phyloP scores from a whole-genome alignment of 2,888 invertebrate species.

The Oligia latruncula region DNA sequence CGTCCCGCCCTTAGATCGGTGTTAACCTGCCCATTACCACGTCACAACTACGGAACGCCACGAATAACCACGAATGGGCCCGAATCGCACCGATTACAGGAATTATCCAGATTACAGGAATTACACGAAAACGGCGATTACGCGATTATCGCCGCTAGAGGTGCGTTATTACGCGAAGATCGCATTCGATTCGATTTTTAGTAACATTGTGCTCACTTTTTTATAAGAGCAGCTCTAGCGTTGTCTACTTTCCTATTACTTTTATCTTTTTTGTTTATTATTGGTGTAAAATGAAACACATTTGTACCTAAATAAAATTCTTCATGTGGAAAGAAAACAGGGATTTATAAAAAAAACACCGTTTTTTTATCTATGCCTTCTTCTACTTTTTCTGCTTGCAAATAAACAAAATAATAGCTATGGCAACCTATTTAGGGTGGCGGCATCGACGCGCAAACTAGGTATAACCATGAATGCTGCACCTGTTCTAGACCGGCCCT shows the following conservation, averaged over 20 bases:
- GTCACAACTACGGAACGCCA: conserved; percentile 66
- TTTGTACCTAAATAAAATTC: not conserved
- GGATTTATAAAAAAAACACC: not conserved
- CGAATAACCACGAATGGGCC: conserved; percentile 54
- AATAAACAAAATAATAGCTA: not conserved
- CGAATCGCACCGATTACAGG: conserved; percentile 65
- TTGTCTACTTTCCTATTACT: not conserved
- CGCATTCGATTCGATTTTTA: conserved; percentile 36
- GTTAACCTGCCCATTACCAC: conserved; percentile 69
- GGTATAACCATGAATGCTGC: too few relatives aligned
- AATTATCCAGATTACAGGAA: conserved; percentile 71
- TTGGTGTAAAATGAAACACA: not conserved
- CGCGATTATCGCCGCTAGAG: conserved; percentile 60
- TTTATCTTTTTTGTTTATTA: not conserved
- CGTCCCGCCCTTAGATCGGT: conserved; percentile 35
- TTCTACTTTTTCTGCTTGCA: not conserved
- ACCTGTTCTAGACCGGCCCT: too few relatives aligned
- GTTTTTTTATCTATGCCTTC: not conserved
- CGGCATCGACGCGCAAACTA: too few relatives aligned
- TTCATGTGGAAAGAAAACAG: not conserved
- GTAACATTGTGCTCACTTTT: not conserved
- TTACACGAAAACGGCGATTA: conserved; percentile 62
- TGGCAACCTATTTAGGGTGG: not conserved
- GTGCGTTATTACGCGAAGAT: conserved; percentile 35
- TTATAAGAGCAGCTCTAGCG: not conserved